phyloP scores from a whole-genome alignment of 2,888 invertebrate genomes.

The Patella ulyssiponensis region DNA sequence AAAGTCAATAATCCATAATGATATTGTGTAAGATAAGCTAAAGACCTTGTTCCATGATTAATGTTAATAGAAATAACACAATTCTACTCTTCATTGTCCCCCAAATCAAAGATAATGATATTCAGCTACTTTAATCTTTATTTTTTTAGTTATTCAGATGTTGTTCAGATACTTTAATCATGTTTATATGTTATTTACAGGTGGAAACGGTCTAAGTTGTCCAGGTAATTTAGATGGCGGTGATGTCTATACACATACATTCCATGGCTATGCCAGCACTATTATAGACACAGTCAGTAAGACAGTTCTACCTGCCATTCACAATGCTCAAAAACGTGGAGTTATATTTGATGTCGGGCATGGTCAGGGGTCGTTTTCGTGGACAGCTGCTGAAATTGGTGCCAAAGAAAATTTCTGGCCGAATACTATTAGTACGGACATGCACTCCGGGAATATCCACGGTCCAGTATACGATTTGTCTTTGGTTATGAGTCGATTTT shows the following conservation, averaged over 20 bases:
- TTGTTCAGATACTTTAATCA: too few species aligned
- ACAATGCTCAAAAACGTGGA: slow-evolving; percentile 56
- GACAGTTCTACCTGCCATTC: slow-evolving; percentile 45
- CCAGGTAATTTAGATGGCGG: slow-evolving; percentile 55
- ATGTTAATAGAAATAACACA: too few species aligned
- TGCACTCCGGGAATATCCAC: slow-evolving; percentile 51
- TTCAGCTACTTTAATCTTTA: too few species aligned
- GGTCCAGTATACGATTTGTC: slow-evolving; percentile 64
- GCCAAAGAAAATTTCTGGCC: slow-evolving; percentile 55
- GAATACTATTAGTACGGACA: slow-evolving; percentile 60
- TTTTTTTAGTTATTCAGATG: too few species aligned
- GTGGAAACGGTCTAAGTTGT: slow-evolving; percentile 39
- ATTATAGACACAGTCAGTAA: slow-evolving; percentile 47
- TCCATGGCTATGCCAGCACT: slow-evolving; percentile 46
- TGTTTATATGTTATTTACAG: too few species aligned
- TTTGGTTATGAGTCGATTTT: slow-evolving; percentile 62
- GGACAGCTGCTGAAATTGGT: slow-evolving; percentile 59
- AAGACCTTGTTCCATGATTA: too few species aligned
- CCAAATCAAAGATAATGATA: too few species aligned
- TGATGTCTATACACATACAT: slow-evolving; percentile 65
- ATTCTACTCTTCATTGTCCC: too few species aligned
- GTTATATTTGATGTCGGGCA: slow-evolving; percentile 65
- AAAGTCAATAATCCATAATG: too few species aligned
- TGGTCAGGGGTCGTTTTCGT: slow-evolving; percentile 61
- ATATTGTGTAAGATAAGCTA: too few species aligned